Base-by-base conservation (phyloP, 2,888 invertebrate genomes). In the Eupithecia subumbrata region DNA sequence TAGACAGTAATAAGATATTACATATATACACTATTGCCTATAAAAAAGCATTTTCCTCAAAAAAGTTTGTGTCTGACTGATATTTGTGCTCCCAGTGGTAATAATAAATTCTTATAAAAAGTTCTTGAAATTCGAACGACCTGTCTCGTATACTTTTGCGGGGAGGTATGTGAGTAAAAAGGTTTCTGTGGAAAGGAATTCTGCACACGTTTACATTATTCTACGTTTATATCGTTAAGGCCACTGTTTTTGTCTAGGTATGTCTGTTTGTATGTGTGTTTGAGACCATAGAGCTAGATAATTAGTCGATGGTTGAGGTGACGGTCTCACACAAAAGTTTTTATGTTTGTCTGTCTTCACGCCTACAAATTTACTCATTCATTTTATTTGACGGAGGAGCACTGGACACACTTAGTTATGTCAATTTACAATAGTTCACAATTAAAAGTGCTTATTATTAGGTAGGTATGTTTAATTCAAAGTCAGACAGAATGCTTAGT, bases 101-200 rank as follows among this genome's bases (percentile, higher is more conserved):
- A 37, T 78, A 74, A 78, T 76, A 71, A 37, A 73, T 67, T 67
- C 66, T 40, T 66, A 34, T 66, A 66, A 71, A 22, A 48, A 72
- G 45, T 75, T 66, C 11, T 67, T 72, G 67, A 74, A 74, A 70
- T 75, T 69, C 68, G 34, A 71, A 40, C 40, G 52, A 66, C 71
- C 66, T 73, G 64, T 71, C 70, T 37, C 48, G 45, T 52, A 40
- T 40, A n/a, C 66, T 37, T 66, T 66, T 66, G 34, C 16, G 37
- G 16, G 16, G 30, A 64, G 30, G 34, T 34, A 64, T 16, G 64
- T 18, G 34, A 64, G 34, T 64, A 64, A 64, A 67, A 67, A 67
- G 66, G 66, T 67, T 67, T 67, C 1, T 37, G 66, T 67, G 37
- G n/a, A 67, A 37, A 25, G 60, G 60, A 25, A 60, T 60, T 60